Conservation (phyloP, 2,797 vertebrate species). For the Mareca strepera region DNA sequence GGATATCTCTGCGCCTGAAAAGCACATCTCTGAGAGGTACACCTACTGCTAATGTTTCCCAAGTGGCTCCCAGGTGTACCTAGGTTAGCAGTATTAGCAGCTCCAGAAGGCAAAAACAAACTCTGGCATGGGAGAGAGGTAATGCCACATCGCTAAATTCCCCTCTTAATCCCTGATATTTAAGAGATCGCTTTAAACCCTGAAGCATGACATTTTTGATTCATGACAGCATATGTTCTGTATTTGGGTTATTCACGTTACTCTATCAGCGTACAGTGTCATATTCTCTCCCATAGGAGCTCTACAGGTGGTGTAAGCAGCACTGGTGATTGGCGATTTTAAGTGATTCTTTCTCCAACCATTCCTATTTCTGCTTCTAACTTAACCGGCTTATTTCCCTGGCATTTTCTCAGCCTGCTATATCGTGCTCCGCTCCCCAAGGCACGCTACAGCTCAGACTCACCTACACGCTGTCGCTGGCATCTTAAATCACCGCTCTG, state of each 20-base stretch:
- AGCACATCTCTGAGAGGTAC: neutral
- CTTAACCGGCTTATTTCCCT: neutral
- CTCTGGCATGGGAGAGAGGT: neutral
- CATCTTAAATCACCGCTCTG: constrained; percentile 1
- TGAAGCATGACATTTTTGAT: neutral
- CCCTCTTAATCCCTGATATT: constrained; percentile 32
- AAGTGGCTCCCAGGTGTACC: neutral
- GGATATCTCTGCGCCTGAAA: neutral
- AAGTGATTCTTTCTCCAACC: neutral
- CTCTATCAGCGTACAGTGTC: neutral
- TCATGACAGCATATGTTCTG: neutral
- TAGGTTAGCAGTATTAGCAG: neutral
- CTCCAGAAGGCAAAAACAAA: neutral
- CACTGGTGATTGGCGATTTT: neutral
- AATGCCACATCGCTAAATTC: neutral
- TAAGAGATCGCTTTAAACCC: constrained; percentile 28
- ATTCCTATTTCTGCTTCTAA: neutral
- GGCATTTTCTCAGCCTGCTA: constrained; percentile 1
- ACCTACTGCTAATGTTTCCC: neutral
- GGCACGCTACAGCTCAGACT: neutral
- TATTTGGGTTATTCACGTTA: neutral
- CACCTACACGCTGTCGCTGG: constrained; percentile 19
- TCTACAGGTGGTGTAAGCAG: neutral
- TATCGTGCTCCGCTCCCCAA: neutral
- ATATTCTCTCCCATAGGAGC: neutral